phyloP scores from a whole-genome alignment of 1,140 invertebrate species.

The Hypsibius dujardini region DNA sequence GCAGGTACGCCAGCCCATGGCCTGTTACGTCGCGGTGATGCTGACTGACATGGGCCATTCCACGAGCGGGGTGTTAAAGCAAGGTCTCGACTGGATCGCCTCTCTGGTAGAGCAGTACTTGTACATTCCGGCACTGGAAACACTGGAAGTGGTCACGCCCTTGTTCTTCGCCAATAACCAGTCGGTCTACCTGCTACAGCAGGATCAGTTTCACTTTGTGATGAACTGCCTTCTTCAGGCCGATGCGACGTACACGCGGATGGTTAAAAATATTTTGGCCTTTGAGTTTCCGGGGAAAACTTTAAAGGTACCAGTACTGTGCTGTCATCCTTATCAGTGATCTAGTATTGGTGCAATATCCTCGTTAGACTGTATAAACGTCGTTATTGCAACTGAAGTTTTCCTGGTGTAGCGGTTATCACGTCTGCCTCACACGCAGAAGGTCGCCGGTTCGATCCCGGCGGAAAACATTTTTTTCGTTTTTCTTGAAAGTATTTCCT shows the following conservation, averaged over 20 bases:
- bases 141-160: constrained; percentile 47
- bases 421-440: too few species aligned
- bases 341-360: too few species aligned
- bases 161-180: constrained; percentile 51
- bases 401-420: too few species aligned
- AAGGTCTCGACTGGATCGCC: constrained; percentile 22
- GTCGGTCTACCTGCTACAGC: constrained; percentile 34
- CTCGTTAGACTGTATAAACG: too few species aligned
- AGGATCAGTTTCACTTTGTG: constrained; percentile 19
- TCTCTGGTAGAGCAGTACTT: constrained; percentile 43
- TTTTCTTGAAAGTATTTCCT: too few species aligned
- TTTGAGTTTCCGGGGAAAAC: constrained; percentile 50
- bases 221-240: constrained; percentile 39
- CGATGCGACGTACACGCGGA: constrained; percentile 54
- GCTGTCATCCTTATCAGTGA: too few species aligned
- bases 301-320: constrained; percentile 38
- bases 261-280: constrained; percentile 55
- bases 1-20: constrained; percentile 46
- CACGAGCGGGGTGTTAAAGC: constrained; percentile 21
- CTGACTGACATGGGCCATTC: constrained; percentile 53
- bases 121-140: constrained; percentile 47
- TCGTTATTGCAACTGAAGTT: too few species aligned
- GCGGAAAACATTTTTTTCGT: too few species aligned
- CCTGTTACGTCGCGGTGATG: constrained; percentile 46
- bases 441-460: too few species aligned